Conservation (phyloP, 2,113 vertebrate genomes). For the Connochaetes taurinus region DNA sequence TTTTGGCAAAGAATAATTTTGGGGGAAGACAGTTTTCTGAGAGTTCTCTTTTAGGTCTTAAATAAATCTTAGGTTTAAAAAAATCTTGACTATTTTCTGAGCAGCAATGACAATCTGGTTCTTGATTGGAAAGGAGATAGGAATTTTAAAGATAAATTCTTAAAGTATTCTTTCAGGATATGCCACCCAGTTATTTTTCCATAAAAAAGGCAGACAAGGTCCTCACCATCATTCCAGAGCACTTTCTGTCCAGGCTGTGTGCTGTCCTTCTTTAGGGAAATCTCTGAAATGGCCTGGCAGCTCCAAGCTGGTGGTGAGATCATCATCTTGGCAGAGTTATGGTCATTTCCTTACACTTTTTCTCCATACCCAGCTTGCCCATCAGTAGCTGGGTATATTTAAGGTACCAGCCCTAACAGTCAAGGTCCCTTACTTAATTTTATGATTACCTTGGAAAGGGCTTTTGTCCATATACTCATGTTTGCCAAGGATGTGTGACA, state of each 20-base stretch:
- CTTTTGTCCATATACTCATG: neutral
- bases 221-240: neutral
- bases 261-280: neutral
- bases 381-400: neutral
- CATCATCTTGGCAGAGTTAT: neutral
- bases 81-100: neutral
- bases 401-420: neutral
- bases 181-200: neutral
- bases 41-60: neutral
- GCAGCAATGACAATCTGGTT: neutral
- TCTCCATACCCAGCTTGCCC: neutral
- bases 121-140: neutral
- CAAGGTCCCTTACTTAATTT: neutral
- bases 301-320: neutral
- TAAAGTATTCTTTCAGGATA: neutral
- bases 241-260: neutral
- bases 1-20: neutral
- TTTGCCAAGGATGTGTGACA: neutral
- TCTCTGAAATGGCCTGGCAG: neutral
- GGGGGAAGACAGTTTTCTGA: neutral
- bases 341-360: neutral
- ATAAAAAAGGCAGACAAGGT: neutral
- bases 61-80: neutral
- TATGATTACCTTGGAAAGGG: neutral
- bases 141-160: neutral